These are phyloP conservation scores for Eupeodes latifasciatus DNA, from an alignment of 2,888 invertebrate genomes.

Conservation along the genomic window DNA sequence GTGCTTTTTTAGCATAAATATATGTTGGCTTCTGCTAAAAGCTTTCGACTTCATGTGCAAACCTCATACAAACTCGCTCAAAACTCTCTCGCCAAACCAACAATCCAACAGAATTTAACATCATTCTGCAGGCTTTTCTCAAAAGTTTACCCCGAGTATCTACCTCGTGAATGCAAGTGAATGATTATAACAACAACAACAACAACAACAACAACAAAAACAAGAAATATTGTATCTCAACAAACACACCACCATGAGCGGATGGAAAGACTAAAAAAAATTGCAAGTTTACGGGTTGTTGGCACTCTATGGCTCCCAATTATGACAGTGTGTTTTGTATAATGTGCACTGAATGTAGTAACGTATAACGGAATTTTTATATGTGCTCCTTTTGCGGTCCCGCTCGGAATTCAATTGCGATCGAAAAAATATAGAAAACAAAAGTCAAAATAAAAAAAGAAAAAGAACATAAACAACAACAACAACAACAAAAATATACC, in stretches of 20 bases:
- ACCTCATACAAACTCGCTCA: conserved; percentile 59
- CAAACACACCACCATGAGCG: conserved; percentile 67
- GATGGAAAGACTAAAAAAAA: conserved; percentile 63
- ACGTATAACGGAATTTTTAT: conserved; percentile 74
- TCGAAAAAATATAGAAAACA: conserved; percentile 41
- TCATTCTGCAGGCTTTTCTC: conserved; percentile 74
- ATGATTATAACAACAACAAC: conserved; percentile 19
- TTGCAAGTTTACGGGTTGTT: conserved; percentile 76
- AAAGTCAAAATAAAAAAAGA: conserved; percentile 35
- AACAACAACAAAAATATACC: conserved; percentile 13
- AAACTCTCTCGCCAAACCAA: conserved; percentile 64
- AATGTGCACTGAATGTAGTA: conserved; percentile 75
- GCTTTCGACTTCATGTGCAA: conserved; percentile 57
- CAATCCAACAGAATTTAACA: conserved; percentile 68
- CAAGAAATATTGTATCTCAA: conserved; percentile 72
- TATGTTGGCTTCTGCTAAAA: conserved; percentile 57
- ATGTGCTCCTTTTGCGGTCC: conserved; percentile 62
- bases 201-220: conserved; percentile 43
- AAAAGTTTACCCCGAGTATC: conserved; percentile 58
- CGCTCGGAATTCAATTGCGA: conserved; percentile 47
- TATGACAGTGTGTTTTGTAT: conserved; percentile 76
- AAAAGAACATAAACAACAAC: conserved; percentile 20
- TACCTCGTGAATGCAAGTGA: conserved; percentile 27
- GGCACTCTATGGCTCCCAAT: conserved; percentile 75
- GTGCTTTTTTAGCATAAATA: conserved; percentile 69